Percentiles rank a stretch among this genome's conserved stretches.
Evolutionary conservation across 2,113 vertebrate species (phyloP).

Genomic region (Thalassarche chlororhynchos): DNA sequence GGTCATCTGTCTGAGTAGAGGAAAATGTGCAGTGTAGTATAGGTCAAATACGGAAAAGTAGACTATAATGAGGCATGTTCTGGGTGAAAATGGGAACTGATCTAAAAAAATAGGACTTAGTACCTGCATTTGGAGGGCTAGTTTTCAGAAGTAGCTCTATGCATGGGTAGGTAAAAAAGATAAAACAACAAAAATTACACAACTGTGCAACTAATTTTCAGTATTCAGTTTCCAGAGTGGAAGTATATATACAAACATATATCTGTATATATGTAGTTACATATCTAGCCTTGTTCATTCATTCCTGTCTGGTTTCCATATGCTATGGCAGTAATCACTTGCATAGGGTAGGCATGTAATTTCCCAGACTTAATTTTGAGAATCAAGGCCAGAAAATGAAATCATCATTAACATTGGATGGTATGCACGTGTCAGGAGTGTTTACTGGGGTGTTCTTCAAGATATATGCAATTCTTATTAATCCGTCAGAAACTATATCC

Average conservation of each 20-base stretch:
- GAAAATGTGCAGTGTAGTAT: neutral
- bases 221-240: neutral
- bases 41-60: neutral
- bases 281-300: neutral
- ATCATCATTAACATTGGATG: neutral
- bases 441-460: neutral
- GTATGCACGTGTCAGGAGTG: neutral
- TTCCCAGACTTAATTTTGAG: neutral
- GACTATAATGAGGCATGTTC: neutral
- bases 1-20: neutral
- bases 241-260: neutral
- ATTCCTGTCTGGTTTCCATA: neutral
- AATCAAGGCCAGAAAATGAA: conserved; percentile 16
- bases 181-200: neutral
- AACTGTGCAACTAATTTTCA: neutral
- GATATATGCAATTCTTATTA: neutral
- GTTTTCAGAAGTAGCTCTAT: neutral
- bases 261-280: neutral
- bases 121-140: neutral
- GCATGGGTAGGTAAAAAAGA: neutral
- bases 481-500: neutral
- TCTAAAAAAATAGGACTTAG: neutral
- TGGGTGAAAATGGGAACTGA: neutral
- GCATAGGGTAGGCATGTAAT: neutral
- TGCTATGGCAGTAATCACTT: neutral